Conservation (phyloP, 2,888 invertebrate species). For the Vanessa cardui region DNA sequence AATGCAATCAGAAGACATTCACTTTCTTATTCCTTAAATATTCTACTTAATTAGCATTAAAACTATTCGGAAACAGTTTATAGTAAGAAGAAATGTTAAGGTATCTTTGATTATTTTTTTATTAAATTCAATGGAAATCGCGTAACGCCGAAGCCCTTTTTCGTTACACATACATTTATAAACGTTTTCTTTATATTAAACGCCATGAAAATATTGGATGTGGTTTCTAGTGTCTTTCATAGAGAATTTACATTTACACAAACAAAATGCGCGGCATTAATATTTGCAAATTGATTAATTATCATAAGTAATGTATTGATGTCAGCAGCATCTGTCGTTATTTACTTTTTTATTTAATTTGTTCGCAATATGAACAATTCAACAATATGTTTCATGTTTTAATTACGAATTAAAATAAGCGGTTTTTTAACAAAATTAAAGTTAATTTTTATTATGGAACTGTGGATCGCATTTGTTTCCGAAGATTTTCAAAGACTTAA, state of each 20-base stretch:
- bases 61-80: too few relatives aligned
- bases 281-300: conserved; percentile 12
- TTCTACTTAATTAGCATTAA: too few relatives aligned
- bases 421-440: too few relatives aligned
- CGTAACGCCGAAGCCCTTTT: background rate
- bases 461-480: too few relatives aligned
- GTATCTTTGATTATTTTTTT: background rate
- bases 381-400: too few relatives aligned
- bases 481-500: too few relatives aligned
- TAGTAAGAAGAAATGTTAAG: too few relatives aligned
- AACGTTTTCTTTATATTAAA: background rate
- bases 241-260: background rate
- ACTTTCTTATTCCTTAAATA: background rate
- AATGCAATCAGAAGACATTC: background rate
- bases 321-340: conserved; percentile 11
- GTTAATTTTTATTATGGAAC: too few relatives aligned
- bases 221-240: background rate
- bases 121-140: too few relatives aligned
- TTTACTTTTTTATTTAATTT: conserved; percentile 28
- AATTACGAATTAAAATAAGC: too few relatives aligned
- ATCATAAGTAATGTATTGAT: conserved; percentile 27
- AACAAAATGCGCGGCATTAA: background rate
- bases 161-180: background rate
- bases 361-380: conserved; percentile 2
- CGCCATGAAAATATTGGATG: background rate